Evolutionary conservation across 2,113 vertebrate species (phyloP).

Genomic region (Semicossyphus pulcher): DNA sequence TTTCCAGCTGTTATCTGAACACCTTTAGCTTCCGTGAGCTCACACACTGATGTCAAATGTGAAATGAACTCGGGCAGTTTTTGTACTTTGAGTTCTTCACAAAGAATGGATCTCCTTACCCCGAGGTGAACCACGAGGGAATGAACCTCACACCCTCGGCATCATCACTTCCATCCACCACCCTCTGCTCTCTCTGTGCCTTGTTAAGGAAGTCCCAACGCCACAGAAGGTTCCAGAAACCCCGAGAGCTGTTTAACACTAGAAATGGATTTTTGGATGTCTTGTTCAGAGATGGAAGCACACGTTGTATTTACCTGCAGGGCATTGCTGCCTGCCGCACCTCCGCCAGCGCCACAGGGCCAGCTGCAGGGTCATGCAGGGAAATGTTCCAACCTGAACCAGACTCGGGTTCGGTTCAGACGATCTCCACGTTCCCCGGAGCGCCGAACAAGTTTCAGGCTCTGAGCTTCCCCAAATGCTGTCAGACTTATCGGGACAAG

Average conservation of each 20-base stretch:
- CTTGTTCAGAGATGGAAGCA: no score
- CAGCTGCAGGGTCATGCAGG: no score
- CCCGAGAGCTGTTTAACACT: not conserved
- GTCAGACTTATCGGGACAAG: not conserved
- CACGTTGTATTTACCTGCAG: no score
- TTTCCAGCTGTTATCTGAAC: not conserved
- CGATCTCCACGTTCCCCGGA: no score
- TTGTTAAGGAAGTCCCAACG: not conserved
- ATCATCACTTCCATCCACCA: not conserved
- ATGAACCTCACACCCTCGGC: not conserved
- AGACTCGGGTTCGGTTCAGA: not conserved
- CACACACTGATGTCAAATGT: not conserved
- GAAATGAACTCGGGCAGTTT: no score
- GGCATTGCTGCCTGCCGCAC: no score
- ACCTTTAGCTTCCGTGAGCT: not conserved
- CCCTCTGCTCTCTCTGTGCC: not conserved
- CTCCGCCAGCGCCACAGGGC: no score
- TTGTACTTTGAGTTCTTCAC: no score
- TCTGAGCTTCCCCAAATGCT: not conserved
- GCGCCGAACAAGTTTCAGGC: not conserved
- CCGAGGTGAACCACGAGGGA: not conserved
- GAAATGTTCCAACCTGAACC: conserved; percentile 16
- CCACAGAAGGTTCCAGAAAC: not conserved
- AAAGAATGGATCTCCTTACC: not conserved
- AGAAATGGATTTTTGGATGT: no score